Percentiles rank a stretch among this genome's conserved stretches.
These are phyloP conservation scores for Gobiocypris rarus DNA, from an alignment of 2,113 vertebrate genomes.

Conservation along the genomic window DNA sequence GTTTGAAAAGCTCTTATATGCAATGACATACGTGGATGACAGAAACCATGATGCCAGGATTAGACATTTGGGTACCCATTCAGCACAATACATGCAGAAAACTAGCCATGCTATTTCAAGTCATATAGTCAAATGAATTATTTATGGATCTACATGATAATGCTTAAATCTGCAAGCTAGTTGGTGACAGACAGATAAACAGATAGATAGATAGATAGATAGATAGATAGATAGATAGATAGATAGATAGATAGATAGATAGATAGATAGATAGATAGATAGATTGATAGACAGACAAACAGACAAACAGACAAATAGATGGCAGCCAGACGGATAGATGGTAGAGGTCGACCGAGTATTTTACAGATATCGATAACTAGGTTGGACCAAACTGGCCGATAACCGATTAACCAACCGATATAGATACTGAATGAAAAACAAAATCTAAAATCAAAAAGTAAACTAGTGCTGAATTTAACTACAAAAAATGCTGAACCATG, in stretches of 20 bases:
- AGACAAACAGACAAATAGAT: not conserved
- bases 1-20: constrained; percentile 54
- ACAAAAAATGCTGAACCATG: too few relatives aligned
- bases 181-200: not conserved
- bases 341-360: not conserved
- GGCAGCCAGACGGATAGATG: not conserved
- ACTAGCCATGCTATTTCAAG: not conserved
- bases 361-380: too few relatives aligned
- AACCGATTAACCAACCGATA: too few relatives aligned
- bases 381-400: too few relatives aligned
- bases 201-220: not conserved
- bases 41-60: not conserved
- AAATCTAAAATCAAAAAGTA: too few relatives aligned
- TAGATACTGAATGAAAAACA: too few relatives aligned
- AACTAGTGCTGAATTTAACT: too few relatives aligned
- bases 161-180: not conserved
- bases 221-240: not conserved
- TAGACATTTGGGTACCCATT: not conserved
- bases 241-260: not conserved
- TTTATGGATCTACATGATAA: not conserved
- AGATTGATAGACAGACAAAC: not conserved
- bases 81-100: not conserved
- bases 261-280: not conserved
- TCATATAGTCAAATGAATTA: not conserved
- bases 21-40: constrained; percentile 6